Evolutionary conservation across 2,797 vertebrate genomes (phyloP).

Genomic region (Buphagus erythrorhynchus): DNA sequence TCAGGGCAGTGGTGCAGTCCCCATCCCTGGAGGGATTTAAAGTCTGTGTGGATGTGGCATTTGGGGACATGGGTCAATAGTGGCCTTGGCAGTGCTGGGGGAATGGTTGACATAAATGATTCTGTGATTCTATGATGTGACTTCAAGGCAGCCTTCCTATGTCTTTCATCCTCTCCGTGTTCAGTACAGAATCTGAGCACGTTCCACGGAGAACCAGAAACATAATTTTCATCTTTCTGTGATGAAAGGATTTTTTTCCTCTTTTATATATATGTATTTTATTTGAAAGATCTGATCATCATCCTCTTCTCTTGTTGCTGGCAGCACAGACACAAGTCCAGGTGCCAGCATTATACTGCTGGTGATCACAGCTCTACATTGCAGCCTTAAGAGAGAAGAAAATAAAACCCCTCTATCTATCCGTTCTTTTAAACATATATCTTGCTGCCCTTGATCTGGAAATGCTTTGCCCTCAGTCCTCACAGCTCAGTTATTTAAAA

Average conservation of each 20-base stretch:
- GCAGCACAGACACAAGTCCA: background rate
- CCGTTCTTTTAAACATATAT: background rate
- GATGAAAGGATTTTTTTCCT: background rate
- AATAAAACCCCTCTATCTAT: background rate
- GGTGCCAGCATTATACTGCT: background rate
- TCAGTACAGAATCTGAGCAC: background rate
- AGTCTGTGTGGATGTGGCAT: accelerated
- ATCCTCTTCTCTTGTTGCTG: background rate
- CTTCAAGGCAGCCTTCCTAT: background rate
- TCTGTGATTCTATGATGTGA: background rate
- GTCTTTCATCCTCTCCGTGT: background rate
- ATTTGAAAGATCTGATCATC: background rate
- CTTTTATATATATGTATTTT: background rate
- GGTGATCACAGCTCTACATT: background rate
- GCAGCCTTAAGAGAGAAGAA: background rate
- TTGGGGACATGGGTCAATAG: accelerated
- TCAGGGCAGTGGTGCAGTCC: accelerated
- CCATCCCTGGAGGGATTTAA: background rate
- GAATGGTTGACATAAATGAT: background rate
- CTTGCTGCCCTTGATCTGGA: background rate
- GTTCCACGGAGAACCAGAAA: background rate
- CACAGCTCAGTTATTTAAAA: background rate
- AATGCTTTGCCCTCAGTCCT: background rate
- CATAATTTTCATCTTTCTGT: background rate
- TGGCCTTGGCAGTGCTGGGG: background rate